Evolutionary conservation across 2,797 vertebrate species (phyloP).

Genomic region (Falco berigora): DNA sequence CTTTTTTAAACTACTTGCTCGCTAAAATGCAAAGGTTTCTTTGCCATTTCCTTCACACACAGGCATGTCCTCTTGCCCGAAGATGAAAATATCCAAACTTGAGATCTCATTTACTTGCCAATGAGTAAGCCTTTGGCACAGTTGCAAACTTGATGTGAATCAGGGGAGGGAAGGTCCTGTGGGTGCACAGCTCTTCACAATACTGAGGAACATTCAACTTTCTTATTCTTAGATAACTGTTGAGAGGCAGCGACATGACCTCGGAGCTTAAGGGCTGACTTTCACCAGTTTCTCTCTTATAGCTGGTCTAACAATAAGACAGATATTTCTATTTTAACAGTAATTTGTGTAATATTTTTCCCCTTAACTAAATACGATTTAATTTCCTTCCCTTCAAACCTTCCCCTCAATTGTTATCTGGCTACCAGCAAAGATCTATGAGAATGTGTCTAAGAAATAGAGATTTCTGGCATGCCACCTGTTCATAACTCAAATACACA

Average conservation of each 20-base stretch:
- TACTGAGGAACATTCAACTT: not conserved
- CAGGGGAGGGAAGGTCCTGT: not conserved
- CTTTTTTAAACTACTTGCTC: not conserved
- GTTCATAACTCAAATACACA: constrained; percentile 43
- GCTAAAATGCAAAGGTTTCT: not conserved
- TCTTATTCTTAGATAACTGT: not conserved
- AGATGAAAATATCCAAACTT: constrained; percentile 1
- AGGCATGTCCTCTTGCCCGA: not conserved
- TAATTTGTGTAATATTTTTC: not conserved
- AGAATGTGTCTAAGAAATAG: constrained; percentile 35
- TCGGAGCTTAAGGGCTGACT: not conserved
- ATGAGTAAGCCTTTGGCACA: constrained; percentile 64
- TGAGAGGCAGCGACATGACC: not conserved
- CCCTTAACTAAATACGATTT: not conserved
- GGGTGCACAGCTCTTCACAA: not conserved
- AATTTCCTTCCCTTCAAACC: constrained; percentile 16
- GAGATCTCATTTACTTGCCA: constrained; percentile 20
- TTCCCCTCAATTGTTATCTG: constrained; percentile 39
- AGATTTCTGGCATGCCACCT: constrained; percentile 48
- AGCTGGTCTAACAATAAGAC: not conserved
- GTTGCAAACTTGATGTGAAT: constrained; percentile 9
- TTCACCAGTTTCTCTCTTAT: not conserved
- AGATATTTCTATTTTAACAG: not conserved
- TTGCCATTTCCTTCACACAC: not conserved
- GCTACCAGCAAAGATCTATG: constrained; percentile 5